phyloP scores from a whole-genome alignment of 2,113 vertebrate genomes.

The Rhegmatorhina hoffmannsi region DNA sequence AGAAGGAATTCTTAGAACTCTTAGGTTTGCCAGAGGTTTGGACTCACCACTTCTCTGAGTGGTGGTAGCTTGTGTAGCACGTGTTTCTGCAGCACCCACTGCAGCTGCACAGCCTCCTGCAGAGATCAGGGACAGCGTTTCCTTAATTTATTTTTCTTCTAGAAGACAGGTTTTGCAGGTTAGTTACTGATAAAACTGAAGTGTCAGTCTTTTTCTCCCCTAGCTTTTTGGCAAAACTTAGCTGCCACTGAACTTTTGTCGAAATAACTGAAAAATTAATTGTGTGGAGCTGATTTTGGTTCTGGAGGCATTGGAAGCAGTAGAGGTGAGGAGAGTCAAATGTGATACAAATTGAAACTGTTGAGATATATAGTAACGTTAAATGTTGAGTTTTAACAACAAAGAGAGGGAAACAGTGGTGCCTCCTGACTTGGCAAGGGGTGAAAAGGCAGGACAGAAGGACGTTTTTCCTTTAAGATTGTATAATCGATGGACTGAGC shows the following conservation, averaged over 20 bases:
- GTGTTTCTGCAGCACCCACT: background rate
- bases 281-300: background rate
- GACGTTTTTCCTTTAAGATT: slow-evolving; percentile 57
- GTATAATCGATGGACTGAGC: slow-evolving; percentile 68
- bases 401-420: background rate
- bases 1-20: slow-evolving; percentile 13
- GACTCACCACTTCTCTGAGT: background rate
- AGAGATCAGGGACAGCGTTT: slow-evolving; percentile 53
- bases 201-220: background rate
- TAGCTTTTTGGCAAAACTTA: slow-evolving; percentile 26
- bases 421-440: background rate
- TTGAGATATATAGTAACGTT: background rate
- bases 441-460: background rate
- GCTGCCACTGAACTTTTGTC: background rate
- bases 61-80: slow-evolving; percentile 24
- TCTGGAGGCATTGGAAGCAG: background rate
- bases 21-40: slow-evolving; percentile 52
- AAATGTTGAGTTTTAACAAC: background rate
- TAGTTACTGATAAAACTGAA: slow-evolving; percentile 13
- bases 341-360: background rate
- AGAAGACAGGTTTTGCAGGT: slow-evolving; percentile 27
- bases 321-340: background rate
- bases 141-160: slow-evolving; percentile 47
- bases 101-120: slow-evolving; percentile 34
- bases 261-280: background rate